These are phyloP conservation scores for Papilio dardanus DNA, from an alignment of 1,140 invertebrate genomes.

Conservation along the genomic window DNA sequence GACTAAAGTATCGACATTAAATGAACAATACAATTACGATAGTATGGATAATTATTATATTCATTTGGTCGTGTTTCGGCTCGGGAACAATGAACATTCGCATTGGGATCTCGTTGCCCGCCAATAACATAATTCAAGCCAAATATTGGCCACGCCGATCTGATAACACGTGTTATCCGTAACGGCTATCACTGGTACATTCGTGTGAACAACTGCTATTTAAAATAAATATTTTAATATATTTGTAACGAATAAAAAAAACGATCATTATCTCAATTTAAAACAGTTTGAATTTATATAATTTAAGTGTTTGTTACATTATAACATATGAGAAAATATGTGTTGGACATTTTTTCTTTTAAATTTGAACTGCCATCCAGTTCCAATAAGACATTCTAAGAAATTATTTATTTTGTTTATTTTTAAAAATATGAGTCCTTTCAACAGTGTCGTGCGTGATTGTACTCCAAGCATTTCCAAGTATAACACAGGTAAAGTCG, in stretches of 20 bases:
- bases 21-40: conserved; percentile 37
- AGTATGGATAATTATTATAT: conserved; percentile 36
- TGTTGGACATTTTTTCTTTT: too few species aligned
- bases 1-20: conserved; percentile 7
- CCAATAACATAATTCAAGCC: conserved; percentile 65
- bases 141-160: conserved; percentile 61
- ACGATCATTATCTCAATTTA: too few species aligned
- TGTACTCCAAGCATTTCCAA: conserved; percentile 51
- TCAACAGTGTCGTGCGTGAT: conserved; percentile 38
- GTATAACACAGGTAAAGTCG: conserved; percentile 53
- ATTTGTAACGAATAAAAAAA: too few species aligned
- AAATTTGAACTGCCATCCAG: too few species aligned
- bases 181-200: conserved; percentile 48
- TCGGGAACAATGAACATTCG: conserved; percentile 48
- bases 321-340: too few species aligned
- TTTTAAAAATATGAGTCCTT: neutral
- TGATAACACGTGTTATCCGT: conserved; percentile 55
- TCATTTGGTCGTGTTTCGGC: conserved; percentile 30
- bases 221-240: neutral
- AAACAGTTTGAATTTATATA: too few species aligned
- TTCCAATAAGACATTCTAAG: neutral
- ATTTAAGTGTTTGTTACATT: too few species aligned
- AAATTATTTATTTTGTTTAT: neutral
- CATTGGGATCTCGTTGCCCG: conserved; percentile 40
- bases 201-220: conserved; percentile 41